Conservation (phyloP, 2,113 vertebrate genomes). For the Calyptomena viridis region DNA sequence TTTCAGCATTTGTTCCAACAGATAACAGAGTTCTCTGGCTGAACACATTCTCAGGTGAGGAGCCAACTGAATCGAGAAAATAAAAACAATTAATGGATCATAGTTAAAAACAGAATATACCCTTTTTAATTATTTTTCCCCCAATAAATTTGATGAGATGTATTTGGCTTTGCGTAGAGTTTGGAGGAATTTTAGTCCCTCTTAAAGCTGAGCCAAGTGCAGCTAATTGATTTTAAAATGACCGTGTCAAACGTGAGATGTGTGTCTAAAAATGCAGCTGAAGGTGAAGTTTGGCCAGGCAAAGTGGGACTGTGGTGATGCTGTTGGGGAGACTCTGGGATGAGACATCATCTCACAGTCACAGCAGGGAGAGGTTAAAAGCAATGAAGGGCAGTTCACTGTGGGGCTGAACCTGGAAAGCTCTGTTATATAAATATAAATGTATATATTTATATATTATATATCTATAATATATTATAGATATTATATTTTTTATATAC, state of each 20-base stretch:
- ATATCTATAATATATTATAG: too few species aligned
- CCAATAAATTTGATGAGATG: neutral
- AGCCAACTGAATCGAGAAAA: neutral
- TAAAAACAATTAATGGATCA: neutral
- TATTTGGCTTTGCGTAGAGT: neutral
- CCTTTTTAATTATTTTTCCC: neutral
- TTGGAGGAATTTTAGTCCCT: neutral
- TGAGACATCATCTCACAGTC: neutral
- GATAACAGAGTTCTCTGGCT: neutral
- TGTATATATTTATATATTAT: too few species aligned
- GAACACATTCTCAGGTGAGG: neutral
- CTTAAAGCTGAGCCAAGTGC: neutral
- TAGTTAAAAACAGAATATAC: neutral
- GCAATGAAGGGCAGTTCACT: neutral
- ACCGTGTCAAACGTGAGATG: rapidly evolving
- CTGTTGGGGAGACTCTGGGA: neutral
- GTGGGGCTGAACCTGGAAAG: neutral
- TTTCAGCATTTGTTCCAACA: neutral
- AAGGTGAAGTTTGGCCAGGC: neutral
- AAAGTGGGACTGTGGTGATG: neutral
- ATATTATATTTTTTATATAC: too few species aligned
- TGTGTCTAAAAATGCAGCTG: neutral
- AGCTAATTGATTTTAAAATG: neutral
- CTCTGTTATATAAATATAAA: too few species aligned
- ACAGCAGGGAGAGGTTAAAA: neutral